Evolutionary conservation across 2,113 vertebrate genomes (phyloP), one percentile per base, ranked within the genome.

Genomic region (Hystrix brachyura): DNA sequence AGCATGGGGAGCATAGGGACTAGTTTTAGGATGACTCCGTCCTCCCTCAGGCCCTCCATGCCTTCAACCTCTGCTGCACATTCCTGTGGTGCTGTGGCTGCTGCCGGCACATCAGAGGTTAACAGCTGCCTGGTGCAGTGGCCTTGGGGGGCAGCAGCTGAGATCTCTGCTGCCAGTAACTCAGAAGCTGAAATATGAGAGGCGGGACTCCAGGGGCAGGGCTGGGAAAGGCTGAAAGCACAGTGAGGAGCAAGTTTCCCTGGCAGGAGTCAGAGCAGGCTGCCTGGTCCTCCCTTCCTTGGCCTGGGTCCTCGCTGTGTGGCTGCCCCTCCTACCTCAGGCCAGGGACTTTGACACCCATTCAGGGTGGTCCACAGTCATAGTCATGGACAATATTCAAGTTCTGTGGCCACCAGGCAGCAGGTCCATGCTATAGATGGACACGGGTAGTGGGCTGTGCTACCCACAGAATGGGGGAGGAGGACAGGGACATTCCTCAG

Each of bases 101-200:
- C 72, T 3, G 0, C 80, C 94, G 62, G 97, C 64, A 29, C 90
- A 7, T 0, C 6, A 6, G 55, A 92, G 90, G 96, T 97, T 97
- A 97, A 95, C 1, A 2, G 76, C 94, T 69, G 94, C 78, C 79
- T 67, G 83, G n/a, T 65, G 78, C 84, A 38, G 78, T 18, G 27
- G 43, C 92, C 85, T n/a, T 59, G 59, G 78, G 88, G 46, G 53
- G 67, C 71, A 9, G 65, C 91, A 48, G 59, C 67, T 15, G 57
- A 60, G 78, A 55, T 2, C 18, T n/a, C 85, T 21, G 62, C 60
- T 84, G 96, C 97, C 95, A 87, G 94, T 18, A 97, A 90, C 87
- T 93, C 90, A 94, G 96, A 79, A 96, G 97, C 94, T 97, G 96
- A 97, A 96, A 95, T 86, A 85, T 94, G 97, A 98, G 96, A 92